Percentiles rank a stretch among this genome's conserved stretches.
Conservation (phyloP, 2,888 invertebrate genomes). For the Tuberolachnus salignus region DNA sequence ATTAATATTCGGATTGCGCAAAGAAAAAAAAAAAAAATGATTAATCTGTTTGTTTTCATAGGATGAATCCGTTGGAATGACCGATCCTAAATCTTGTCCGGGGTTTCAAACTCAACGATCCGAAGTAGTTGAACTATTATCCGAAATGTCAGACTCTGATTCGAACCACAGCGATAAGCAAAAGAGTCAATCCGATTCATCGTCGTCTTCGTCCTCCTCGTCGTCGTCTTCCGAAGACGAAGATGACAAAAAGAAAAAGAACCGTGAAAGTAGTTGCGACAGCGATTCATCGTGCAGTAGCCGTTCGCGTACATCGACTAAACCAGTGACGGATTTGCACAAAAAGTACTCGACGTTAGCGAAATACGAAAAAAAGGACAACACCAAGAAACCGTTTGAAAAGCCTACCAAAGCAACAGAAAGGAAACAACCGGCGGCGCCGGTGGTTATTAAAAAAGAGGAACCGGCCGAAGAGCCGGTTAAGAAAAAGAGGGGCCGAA, state of each 20-base stretch:
- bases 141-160: slow-evolving; percentile 51
- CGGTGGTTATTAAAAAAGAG: background rate
- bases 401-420: slow-evolving; percentile 22
- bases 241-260: slow-evolving; percentile 44
- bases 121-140: slow-evolving; percentile 41
- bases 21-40: no score
- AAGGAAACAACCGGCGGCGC: background rate
- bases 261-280: slow-evolving; percentile 38
- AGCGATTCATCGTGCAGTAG: slow-evolving; percentile 51
- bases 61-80: slow-evolving; percentile 41
- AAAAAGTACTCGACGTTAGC: slow-evolving; percentile 46
- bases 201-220: slow-evolving; percentile 40
- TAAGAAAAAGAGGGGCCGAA: slow-evolving; percentile 51
- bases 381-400: slow-evolving; percentile 38
- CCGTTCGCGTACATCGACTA: slow-evolving; percentile 36
- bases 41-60: slow-evolving; percentile 18
- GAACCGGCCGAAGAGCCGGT: slow-evolving; percentile 33
- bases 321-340: slow-evolving; percentile 44
- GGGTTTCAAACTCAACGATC: slow-evolving; percentile 22
- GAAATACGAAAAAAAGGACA: slow-evolving; percentile 42
- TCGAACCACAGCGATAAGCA: slow-evolving; percentile 40
- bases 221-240: slow-evolving; percentile 47
- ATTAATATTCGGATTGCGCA: no score
- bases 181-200: slow-evolving; percentile 34
- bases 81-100: slow-evolving; percentile 48